Evolutionary conservation across 2,797 vertebrate species (phyloP), one percentile per base, ranked within the genome.

Genomic region (Eutrigla gurnardus): DNA sequence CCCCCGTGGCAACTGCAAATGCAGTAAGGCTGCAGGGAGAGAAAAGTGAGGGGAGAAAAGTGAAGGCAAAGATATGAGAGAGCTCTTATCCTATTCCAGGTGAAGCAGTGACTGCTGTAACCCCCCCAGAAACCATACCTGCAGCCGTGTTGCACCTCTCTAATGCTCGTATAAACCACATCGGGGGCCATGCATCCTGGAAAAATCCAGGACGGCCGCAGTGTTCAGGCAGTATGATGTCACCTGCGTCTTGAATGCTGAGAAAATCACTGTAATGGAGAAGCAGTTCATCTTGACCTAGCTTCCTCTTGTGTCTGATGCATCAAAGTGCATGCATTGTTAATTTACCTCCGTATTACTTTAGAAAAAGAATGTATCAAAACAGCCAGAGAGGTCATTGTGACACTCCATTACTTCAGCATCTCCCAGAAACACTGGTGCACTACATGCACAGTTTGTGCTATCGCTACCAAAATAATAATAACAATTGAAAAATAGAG

Each of bases 31-130:
- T 70, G 64, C 63, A n/a, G 58, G 25, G 50, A 73, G 59, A 49
- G 53, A 76, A 60, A 73, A 62, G 49, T 8, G 18, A 62, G 39
- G 33, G 17, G 39, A 70, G 36, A 55, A 76, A 58, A 62, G 40
- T 25, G 25, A 6, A 76, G n/a, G 64, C 43, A 61, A 32, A 47
- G 55, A 49, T 62, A 64, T 49, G 52, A 82, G 49, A 37, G 46
- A 1, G n/a, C 17, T 73, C 46, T 72, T 77, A 71, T 86, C 76
- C 36, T 36, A 63, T 80, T 65, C 46, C 64, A 60, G 64, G 62
- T 71, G 60, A 75, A 67, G 54, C 65, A 74, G 72, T 32, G 53
- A 79, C 62, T 9, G 45, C 42, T 73, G 75, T 11, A 55, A 25
- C 18, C 49, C 49, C 18, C 2, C 5, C n/a, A 2, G 11, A 63